A percentile compares a stretch with the other conserved stretches of the same genome.
These are phyloP conservation scores for Actinia tenebrosa DNA, from an alignment of 64 coral and sea anemone species.

Conservation along the genomic window DNA sequence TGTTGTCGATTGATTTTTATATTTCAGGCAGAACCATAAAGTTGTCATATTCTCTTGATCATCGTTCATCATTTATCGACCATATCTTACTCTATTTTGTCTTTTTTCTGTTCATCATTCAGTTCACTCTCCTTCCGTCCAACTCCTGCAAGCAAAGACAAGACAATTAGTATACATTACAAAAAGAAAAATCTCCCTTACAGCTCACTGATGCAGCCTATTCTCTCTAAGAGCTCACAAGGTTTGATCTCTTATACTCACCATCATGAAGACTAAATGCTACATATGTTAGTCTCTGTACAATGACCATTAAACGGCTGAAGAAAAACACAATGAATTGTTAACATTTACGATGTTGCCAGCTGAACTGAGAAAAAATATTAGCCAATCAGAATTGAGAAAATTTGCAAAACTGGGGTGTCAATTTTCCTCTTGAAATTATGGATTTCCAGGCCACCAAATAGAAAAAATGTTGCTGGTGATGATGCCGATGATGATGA, in stretches of 20 bases:
- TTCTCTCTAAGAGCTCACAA: background rate
- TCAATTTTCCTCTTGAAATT: too few species aligned
- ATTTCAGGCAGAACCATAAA: too few species aligned
- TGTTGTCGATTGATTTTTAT: too few species aligned
- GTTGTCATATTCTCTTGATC: background rate
- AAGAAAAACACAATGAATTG: background rate
- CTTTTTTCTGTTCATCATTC: slow-evolving; percentile 17
- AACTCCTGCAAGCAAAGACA: background rate
- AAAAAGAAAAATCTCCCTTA: too few species aligned
- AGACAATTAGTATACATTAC: too few species aligned
- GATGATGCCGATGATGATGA: background rate
- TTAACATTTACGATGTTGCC: too few species aligned
- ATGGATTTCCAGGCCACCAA: too few species aligned
- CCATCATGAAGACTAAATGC: slow-evolving; percentile 81
- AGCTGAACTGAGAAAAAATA: too few species aligned
- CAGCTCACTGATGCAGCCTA: too few species aligned
- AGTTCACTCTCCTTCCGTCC: slow-evolving; percentile 30
- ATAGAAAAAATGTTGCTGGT: too few species aligned
- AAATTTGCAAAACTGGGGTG: too few species aligned
- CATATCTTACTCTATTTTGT: slow-evolving; percentile 25
- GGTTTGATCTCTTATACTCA: slow-evolving; percentile 16
- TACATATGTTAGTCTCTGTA: slow-evolving; percentile 72
- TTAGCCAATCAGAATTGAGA: too few species aligned
- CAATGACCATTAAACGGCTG: slow-evolving; percentile 71
- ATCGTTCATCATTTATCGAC: background rate